A percentile compares a stretch with the other conserved stretches of the same genome.
Evolutionary conservation across 2,888 invertebrate genomes (phyloP).

Genomic region (Synanthedon myopaeformis): DNA sequence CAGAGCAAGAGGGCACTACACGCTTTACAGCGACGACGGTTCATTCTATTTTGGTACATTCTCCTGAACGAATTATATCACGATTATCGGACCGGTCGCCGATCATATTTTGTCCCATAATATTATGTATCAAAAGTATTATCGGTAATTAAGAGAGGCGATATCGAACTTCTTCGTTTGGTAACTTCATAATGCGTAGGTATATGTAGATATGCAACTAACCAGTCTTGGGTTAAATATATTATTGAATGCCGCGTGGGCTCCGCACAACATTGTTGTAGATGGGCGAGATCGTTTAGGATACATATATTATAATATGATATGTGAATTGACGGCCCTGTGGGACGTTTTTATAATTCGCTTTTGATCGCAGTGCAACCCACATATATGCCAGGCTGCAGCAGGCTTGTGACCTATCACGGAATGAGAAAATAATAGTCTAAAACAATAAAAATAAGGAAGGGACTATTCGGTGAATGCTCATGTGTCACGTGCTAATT

Average conservation of each 20-base stretch:
- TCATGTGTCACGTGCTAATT: too few species aligned
- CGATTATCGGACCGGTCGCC: conserved; percentile 23
- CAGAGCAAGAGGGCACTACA: conserved; percentile 14
- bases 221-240: neutral
- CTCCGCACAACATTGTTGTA: conserved; percentile 13
- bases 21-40: neutral
- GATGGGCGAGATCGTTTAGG: conserved; percentile 10
- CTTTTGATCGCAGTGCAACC: neutral
- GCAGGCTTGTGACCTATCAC: neutral
- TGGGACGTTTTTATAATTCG: conserved; percentile 15
- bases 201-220: conserved; percentile 2
- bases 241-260: neutral
- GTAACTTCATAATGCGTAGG: conserved; percentile 13
- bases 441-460: too few species aligned
- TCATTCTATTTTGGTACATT: conserved; percentile 40
- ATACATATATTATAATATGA: conserved; percentile 18
- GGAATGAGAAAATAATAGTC: neutral
- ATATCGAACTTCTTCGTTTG: neutral
- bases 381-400: neutral
- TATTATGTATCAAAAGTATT: neutral
- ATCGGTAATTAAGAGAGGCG: neutral
- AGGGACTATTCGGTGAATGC: too few species aligned
- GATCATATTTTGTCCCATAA: neutral
- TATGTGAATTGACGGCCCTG: conserved; percentile 12
- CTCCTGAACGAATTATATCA: conserved; percentile 18